These are phyloP conservation scores for Thalpophila matura DNA, from an alignment of 2,888 invertebrate species.

Conservation along the genomic window DNA sequence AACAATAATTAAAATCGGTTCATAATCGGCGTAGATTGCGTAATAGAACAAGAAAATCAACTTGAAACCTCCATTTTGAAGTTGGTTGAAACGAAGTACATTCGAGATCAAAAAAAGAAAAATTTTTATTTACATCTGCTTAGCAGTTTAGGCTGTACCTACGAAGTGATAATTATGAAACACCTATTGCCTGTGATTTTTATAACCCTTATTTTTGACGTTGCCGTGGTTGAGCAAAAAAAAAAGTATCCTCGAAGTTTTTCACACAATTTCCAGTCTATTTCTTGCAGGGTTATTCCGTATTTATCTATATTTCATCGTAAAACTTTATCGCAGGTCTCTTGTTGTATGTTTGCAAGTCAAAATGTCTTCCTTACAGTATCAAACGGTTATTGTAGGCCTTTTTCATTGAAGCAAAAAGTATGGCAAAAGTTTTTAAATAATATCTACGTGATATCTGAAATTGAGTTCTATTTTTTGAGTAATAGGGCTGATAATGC, in stretches of 20 bases:
- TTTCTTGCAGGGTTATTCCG: slow-evolving; percentile 13
- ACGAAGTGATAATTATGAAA: no score
- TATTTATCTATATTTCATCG: slow-evolving; percentile 42
- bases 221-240: background rate
- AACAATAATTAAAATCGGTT: no score
- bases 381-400: slow-evolving; percentile 44
- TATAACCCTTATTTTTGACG: background rate
- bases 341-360: slow-evolving; percentile 39
- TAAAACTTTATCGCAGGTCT: slow-evolving; percentile 40
- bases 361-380: slow-evolving; percentile 36
- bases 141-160: background rate
- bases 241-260: background rate
- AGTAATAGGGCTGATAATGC: slow-evolving; percentile 6
- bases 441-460: background rate
- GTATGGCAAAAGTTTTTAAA: slow-evolving; percentile 41
- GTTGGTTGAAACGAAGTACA: no score
- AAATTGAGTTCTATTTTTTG: background rate
- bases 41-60: no score
- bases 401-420: slow-evolving; percentile 36
- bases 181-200: no score
- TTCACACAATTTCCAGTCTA: background rate
- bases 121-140: no score
- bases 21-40: no score
- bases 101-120: no score
- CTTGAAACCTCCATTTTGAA: no score